A percentile compares a stretch with the other conserved stretches of the same genome.
phyloP scores from a whole-genome alignment of 2,888 invertebrate species.

The Conops quadrifasciatus region DNA sequence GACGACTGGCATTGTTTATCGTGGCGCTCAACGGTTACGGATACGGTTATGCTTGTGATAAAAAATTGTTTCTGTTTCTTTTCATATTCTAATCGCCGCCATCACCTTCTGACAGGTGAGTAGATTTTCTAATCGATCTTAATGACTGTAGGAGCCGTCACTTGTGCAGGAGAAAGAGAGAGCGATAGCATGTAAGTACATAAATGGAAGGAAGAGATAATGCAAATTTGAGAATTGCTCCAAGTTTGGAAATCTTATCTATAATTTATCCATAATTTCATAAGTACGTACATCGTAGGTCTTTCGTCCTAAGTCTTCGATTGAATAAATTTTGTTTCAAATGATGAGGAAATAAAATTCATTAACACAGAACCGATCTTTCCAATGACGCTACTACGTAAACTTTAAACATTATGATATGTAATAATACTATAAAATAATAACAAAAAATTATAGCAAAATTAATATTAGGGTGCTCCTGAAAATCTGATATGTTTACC shows the following conservation, averaged over 20 bases:
- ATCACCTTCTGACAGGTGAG: conserved; percentile 17
- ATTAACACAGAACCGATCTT: too few species aligned
- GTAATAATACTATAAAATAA: too few species aligned
- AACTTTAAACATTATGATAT: too few species aligned
- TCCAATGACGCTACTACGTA: too few species aligned
- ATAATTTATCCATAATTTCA: too few species aligned
- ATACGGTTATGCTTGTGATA: conserved; percentile 39
- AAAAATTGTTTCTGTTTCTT: conserved; percentile 17
- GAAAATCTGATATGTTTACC: background rate
- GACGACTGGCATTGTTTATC: conserved; percentile 58
- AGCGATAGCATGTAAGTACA: background rate
- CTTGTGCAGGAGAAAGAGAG: background rate
- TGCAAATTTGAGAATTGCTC: background rate
- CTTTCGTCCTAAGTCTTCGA: background rate
- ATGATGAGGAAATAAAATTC: too few species aligned
- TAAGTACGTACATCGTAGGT: too few species aligned
- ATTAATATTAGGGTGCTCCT: background rate
- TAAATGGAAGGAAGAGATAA: background rate
- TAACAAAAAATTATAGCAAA: too few species aligned
- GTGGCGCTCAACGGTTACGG: conserved; percentile 49
- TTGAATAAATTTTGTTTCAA: background rate
- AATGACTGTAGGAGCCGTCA: conserved; percentile 4
- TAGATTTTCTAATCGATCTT: background rate
- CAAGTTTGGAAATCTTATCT: too few species aligned
- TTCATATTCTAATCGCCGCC: conserved; percentile 11